Base-by-base conservation (phyloP, 1,140 invertebrate genomes). In the Lepidurus packardi region DNA sequence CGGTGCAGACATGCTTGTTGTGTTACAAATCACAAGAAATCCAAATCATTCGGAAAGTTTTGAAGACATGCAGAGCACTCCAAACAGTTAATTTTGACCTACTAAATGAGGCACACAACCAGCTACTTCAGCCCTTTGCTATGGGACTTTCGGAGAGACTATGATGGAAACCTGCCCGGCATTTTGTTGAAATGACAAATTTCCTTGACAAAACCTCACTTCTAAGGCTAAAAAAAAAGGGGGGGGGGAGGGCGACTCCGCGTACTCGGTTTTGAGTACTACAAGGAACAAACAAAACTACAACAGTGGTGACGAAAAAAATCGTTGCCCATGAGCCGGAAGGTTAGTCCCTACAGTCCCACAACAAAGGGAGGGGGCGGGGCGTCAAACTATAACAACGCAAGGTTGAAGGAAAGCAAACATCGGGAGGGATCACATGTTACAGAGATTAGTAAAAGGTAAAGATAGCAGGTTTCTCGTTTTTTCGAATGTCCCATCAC, bases 161-260 rank as follows among this genome's bases (percentile, higher is more conserved):
- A 78, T 78, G 78, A 78, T 78, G 78, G 78, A 78, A 78, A 78
- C 78, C 78, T 78, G 78, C 78, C 78, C 78, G 78, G 78, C 78
- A 75, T 78, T 78, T 78, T 43, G 42, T 73, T 4, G 13, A 65
- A 65, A 65, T 13, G 3, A 65, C 21, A 65, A 65, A 21, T 11
- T 65, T 21, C 21, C 45, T 47, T 47, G 10, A 47, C 34, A 47
- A 16, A 65, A 65, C 53, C 2, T 13, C 6, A 34, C 34, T 34
- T 34, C 34, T 34, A 34, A 34, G 3, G 3, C 34, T 34, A 34
- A 34, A 34, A 34, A 34, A 34, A 34, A 3, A 3, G 34, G 34
- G 34, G 34, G n/a, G n/a, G n/a, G n/a, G n/a, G n/a, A n/a, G n/a
- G n/a, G n/a, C 3, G 4, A 34, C 34, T 34, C 34, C 34, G 34